phyloP scores from a whole-genome alignment of 2,797 vertebrate species.

The Notamacropus eugenii region DNA sequence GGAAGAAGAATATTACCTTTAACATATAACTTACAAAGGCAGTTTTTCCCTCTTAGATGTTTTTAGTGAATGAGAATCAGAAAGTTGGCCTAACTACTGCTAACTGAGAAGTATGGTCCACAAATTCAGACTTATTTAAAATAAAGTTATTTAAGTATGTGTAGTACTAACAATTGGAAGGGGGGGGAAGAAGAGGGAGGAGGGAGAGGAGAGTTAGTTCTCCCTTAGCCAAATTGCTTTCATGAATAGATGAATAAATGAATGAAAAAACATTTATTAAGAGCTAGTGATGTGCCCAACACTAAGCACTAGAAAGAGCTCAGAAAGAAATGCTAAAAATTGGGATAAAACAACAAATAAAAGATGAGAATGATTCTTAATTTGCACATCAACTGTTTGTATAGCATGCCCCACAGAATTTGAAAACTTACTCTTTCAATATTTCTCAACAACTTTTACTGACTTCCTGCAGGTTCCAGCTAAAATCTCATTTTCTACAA shows the following conservation, averaged over 20 bases:
- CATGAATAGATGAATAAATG: not conserved
- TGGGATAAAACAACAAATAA: not conserved
- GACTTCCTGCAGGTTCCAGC: not conserved
- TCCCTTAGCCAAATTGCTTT: not conserved
- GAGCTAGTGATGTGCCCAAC: not conserved
- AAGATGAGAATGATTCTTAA: not conserved
- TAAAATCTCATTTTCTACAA: not conserved
- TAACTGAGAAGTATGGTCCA: not conserved
- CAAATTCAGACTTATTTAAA: not conserved
- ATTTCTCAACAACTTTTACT: not conserved
- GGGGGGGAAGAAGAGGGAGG: too few species aligned
- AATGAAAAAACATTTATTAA: not conserved
- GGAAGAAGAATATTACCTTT: not conserved
- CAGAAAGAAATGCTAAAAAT: not conserved
- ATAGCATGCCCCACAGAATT: not conserved
- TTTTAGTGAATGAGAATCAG: not conserved
- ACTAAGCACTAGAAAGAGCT: not conserved
- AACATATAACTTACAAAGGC: not conserved
- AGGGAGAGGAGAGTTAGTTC: too few species aligned
- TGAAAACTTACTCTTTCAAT: not conserved
- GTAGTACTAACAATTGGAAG: too few species aligned
- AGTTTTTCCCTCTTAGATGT: not conserved
- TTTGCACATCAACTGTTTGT: not conserved
- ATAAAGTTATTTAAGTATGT: too few species aligned
- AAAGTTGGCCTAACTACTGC: not conserved